phyloP scores from a whole-genome alignment of 1,140 invertebrate genomes.

The Theocolax elegans region DNA sequence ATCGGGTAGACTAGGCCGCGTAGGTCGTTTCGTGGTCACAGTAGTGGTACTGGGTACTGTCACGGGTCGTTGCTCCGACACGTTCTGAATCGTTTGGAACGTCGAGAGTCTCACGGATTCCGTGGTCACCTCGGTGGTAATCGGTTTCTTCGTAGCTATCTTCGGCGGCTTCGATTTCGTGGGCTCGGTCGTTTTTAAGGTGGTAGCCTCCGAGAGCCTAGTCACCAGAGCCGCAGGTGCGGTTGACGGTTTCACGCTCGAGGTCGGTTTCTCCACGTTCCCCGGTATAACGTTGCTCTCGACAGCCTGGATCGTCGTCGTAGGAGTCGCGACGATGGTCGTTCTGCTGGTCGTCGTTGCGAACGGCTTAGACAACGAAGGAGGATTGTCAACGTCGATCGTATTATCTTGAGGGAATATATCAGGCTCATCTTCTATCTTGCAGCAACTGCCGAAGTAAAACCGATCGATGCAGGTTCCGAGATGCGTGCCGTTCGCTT shows the following conservation, averaged over 20 bases:
- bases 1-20: neutral
- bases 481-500: constrained; percentile 89
- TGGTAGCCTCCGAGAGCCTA: neutral
- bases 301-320: constrained; percentile 41
- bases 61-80: constrained; percentile 38
- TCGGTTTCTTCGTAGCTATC: constrained; percentile 48
- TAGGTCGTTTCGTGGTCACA: constrained; percentile 4
- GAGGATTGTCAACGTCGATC: constrained; percentile 59
- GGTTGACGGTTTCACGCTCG: constrained; percentile 42
- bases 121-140: constrained; percentile 50
- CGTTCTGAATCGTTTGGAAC: constrained; percentile 59
- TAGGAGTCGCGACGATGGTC: too few relatives aligned
- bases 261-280: constrained; percentile 58
- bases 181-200: neutral
- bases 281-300: constrained; percentile 64
- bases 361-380: constrained; percentile 51
- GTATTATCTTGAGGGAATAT: constrained; percentile 65
- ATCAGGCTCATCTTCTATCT: constrained; percentile 68
- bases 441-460: constrained; percentile 92
- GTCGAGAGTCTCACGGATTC: constrained; percentile 58
- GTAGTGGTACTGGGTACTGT: neutral
- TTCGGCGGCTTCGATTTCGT: constrained; percentile 35
- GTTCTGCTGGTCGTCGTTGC: constrained; percentile 48
- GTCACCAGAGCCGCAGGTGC: neutral
- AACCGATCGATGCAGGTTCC: constrained; percentile 92